phyloP scores from a whole-genome alignment of 92 coral and sea anemone genomes.

The Zoanthus sociatus region DNA sequence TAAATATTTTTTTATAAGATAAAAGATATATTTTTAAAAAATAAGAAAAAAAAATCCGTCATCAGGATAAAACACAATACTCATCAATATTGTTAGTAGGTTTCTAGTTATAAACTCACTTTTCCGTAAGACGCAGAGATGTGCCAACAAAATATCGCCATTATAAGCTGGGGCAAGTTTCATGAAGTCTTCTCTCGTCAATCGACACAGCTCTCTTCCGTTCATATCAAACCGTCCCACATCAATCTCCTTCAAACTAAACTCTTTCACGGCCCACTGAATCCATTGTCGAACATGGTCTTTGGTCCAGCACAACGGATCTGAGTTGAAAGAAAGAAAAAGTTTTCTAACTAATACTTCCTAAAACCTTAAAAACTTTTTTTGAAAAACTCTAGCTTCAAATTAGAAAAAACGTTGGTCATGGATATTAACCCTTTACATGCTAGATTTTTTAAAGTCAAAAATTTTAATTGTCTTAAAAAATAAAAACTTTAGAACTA shows the following conservation, averaged over 20 bases:
- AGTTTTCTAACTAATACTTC: not conserved
- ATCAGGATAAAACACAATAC: too few species aligned
- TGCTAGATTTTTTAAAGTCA: too few species aligned
- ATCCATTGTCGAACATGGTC: constrained; percentile 99
- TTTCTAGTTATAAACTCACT: constrained; percentile 66
- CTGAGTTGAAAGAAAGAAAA: constrained; percentile 43
- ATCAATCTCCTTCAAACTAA: constrained; percentile 96
- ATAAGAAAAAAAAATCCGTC: too few species aligned
- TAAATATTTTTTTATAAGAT: not conserved
- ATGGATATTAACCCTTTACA: too few species aligned
- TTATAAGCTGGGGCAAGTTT: constrained; percentile 99
- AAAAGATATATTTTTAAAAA: too few species aligned
- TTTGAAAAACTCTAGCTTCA: not conserved
- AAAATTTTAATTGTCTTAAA: too few species aligned
- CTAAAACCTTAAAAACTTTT: not conserved
- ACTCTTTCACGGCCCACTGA: constrained; percentile 98
- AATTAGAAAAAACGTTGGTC: too few species aligned
- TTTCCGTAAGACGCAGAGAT: constrained; percentile 97
- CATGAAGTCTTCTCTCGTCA: constrained; percentile 96
- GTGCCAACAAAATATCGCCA: constrained; percentile 98
- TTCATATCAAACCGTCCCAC: constrained; percentile 96
- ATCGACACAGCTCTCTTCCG: constrained; percentile 90
- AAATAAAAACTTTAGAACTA: too few species aligned
- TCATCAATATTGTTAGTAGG: too few species aligned
- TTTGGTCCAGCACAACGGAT: constrained; percentile 98